phyloP scores from a whole-genome alignment of 2,888 invertebrate genomes.

The Sicus ferrugineus region DNA sequence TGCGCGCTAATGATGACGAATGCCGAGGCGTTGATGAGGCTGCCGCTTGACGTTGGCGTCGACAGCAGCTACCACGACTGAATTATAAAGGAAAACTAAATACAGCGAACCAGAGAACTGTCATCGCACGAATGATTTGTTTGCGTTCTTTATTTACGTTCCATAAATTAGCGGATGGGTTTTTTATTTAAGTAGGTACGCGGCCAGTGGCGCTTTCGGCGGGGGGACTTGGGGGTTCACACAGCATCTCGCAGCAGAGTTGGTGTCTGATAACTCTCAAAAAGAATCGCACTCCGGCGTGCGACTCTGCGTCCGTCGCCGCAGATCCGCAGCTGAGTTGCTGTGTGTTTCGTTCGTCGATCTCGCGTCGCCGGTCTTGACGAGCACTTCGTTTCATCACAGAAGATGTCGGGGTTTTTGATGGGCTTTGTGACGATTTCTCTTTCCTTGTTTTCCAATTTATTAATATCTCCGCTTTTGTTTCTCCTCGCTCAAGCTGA shows the following conservation, averaged over 20 bases:
- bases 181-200: too few species aligned
- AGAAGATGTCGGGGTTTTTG: constrained; percentile 28
- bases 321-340: not conserved
- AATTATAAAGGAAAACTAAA: constrained; percentile 1
- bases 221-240: too few species aligned
- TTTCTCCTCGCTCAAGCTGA: not conserved
- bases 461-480: not conserved
- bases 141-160: constrained; percentile 62
- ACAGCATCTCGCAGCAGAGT: too few species aligned
- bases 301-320: not conserved
- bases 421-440: constrained; percentile 31
- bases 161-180: constrained; percentile 63
- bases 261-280: too few species aligned
- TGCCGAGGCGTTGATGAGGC: constrained; percentile 23
- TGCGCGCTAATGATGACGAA: constrained; percentile 28
- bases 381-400: constrained; percentile 22
- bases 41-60: not conserved
- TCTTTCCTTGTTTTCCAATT: constrained; percentile 35
- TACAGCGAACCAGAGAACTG: constrained; percentile 50
- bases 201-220: too few species aligned
- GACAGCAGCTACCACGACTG: not conserved
- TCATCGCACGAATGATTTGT: constrained; percentile 63
- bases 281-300: not conserved
- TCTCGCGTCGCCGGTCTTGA: too few species aligned
- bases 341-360: not conserved